Evolutionary conservation across 2,888 invertebrate genomes (phyloP).

Genomic region (Pediacus dermestoides): DNA sequence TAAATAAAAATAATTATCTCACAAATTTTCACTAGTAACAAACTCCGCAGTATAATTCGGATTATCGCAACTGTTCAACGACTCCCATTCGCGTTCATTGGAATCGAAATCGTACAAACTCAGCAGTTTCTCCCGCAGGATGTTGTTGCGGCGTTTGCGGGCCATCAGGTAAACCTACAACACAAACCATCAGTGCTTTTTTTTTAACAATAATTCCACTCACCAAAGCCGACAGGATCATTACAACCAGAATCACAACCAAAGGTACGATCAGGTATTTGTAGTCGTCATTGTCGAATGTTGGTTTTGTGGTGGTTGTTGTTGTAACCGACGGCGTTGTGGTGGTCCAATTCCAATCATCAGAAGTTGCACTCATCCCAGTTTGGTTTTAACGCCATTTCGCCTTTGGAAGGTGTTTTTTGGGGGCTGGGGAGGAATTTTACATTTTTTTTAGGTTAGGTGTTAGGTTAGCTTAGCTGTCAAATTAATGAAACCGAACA

Average conservation of each 20-base stretch:
- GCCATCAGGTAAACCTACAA: constrained; percentile 54
- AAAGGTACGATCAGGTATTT: constrained; percentile 46
- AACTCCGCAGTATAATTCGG: constrained; percentile 40
- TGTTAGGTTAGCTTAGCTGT: too few relatives aligned
- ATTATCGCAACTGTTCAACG: constrained; percentile 50
- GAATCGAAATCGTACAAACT: constrained; percentile 67
- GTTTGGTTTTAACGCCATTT: too few relatives aligned
- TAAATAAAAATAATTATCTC: too few relatives aligned
- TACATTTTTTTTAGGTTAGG: too few relatives aligned
- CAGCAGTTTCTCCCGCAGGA: constrained; percentile 61
- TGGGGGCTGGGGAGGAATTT: too few relatives aligned
- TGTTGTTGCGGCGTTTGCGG: constrained; percentile 54
- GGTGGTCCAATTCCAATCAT: too few relatives aligned
- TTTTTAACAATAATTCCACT: constrained; percentile 14
- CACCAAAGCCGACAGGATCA: constrained; percentile 46
- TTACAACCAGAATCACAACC: constrained; percentile 43
- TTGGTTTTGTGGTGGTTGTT: constrained; percentile 13
- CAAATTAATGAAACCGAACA: too few relatives aligned
- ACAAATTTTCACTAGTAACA: too few relatives aligned
- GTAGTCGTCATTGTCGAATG: constrained; percentile 32
- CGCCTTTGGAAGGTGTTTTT: too few relatives aligned
- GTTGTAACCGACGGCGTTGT: too few relatives aligned
- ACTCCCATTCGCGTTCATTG: constrained; percentile 69
- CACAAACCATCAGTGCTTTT: background rate
- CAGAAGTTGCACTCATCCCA: too few relatives aligned